Conservation (phyloP, 1,140 invertebrate genomes). For the Drosophila sechellia region DNA sequence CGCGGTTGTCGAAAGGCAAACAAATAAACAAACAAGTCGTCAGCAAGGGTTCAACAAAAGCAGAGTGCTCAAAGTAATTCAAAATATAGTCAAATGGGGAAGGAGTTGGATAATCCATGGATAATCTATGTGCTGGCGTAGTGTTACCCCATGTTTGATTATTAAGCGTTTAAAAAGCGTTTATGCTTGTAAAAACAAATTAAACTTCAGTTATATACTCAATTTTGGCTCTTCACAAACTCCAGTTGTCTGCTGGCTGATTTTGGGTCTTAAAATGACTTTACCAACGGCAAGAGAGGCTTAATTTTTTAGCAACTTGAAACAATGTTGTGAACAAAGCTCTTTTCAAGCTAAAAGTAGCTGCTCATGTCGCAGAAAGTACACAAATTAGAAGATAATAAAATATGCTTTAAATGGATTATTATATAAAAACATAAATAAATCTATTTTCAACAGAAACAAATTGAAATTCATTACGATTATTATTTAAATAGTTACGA, state of each 20-base stretch:
- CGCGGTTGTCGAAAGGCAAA: conserved; percentile 55
- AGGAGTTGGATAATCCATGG: conserved; percentile 47
- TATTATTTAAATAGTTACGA: too few species aligned
- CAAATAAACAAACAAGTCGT: conserved; percentile 64
- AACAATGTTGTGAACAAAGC: not conserved
- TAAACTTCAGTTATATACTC: conserved; percentile 67
- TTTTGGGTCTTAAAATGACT: conserved; percentile 6
- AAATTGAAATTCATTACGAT: too few species aligned
- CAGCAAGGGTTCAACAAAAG: conserved; percentile 69
- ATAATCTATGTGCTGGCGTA: conserved; percentile 11
- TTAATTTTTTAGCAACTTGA: not conserved
- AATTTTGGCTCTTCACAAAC: conserved; percentile 13
- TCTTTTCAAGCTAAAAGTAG: not conserved
- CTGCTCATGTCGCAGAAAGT: not conserved
- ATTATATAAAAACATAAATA: too few species aligned
- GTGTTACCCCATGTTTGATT: conserved; percentile 50
- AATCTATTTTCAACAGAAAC: too few species aligned
- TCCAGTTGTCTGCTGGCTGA: conserved; percentile 19
- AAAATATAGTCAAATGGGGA: conserved; percentile 58
- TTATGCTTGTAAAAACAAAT: conserved; percentile 75
- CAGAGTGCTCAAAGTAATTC: conserved; percentile 74
- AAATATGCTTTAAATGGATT: not conserved
- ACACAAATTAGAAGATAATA: not conserved
- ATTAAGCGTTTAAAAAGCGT: conserved; percentile 52
- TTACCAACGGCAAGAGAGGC: not conserved